These are phyloP conservation scores for Musca vetustissima DNA, from an alignment of 1,140 invertebrate species.

Conservation along the genomic window DNA sequence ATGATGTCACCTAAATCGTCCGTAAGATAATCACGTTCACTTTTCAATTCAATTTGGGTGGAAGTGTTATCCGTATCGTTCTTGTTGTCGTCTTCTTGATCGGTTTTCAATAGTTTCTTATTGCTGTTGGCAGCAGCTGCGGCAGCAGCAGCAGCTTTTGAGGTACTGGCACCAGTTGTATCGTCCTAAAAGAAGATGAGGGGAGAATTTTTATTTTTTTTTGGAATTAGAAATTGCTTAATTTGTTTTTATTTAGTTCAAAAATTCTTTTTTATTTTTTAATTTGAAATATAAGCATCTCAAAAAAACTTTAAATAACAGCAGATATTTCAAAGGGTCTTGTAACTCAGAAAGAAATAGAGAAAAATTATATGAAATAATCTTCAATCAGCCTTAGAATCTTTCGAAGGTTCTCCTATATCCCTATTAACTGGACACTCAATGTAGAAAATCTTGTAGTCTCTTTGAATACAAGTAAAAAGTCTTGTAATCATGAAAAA, in stretches of 20 bases:
- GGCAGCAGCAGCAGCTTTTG: slow-evolving; percentile 47
- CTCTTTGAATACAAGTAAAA: too few species aligned
- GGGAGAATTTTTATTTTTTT: neutral
- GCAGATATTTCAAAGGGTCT: too few species aligned
- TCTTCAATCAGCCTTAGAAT: too few species aligned
- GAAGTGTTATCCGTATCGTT: neutral
- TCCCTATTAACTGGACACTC: too few species aligned
- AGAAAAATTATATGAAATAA: too few species aligned
- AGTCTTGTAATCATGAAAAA: too few species aligned
- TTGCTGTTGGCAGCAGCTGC: slow-evolving; percentile 41
- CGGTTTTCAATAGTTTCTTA: slow-evolving; percentile 2
- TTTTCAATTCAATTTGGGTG: slow-evolving; percentile 7
- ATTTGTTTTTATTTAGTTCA: neutral
- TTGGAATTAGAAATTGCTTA: neutral
- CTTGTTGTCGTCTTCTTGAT: slow-evolving; percentile 6
- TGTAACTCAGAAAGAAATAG: too few species aligned
- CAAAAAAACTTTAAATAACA: too few species aligned
- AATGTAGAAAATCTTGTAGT: too few species aligned
- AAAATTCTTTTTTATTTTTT: too few species aligned
- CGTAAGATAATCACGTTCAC: slow-evolving; percentile 9
- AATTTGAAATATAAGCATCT: too few species aligned
- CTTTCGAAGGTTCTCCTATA: too few species aligned
- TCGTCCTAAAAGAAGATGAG: slow-evolving; percentile 6
- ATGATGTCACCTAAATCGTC: neutral
- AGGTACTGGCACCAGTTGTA: slow-evolving; percentile 49